phyloP scores from a whole-genome alignment of 1,140 invertebrate genomes.

The roundworm (Caenorhabditis elegans) region WBcel235 BX284603.4:10136501-10137000 shows the following conservation, averaged over 20 bases:
- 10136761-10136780: background rate
- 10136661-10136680: background rate
- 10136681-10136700: background rate
- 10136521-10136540: too few relatives aligned
- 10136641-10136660: background rate
- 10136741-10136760: constrained; percentile 6
- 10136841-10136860: background rate
- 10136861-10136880: background rate
- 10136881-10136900: background rate
- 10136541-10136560: too few relatives aligned
- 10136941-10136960: constrained; percentile 18
- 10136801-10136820: background rate
- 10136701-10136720: background rate
- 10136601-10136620: too few relatives aligned
- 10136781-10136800: background rate
- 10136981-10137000: background rate
- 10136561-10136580: too few relatives aligned
- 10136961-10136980: background rate
- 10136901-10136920: constrained; percentile 21
- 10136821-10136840: background rate
- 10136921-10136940: constrained; percentile 19
- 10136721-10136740: background rate
- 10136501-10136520: too few relatives aligned
- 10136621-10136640: too few relatives aligned
- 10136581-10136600: too few relatives aligned